phyloP scores from a whole-genome alignment of 2,113 vertebrate species.

The Actenoides hombroni region DNA sequence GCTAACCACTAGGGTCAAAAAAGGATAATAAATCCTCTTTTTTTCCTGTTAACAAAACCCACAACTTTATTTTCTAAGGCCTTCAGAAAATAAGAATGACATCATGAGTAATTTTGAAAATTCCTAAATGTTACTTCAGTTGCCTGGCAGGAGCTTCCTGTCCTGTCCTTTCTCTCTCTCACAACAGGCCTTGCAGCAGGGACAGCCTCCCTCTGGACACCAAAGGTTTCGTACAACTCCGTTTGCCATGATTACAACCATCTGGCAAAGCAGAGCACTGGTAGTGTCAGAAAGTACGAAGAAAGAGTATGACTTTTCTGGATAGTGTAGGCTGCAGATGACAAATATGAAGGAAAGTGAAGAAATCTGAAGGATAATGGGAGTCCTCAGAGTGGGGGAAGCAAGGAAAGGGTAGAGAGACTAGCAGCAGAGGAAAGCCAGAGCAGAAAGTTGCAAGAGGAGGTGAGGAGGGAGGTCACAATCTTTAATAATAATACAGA shows the following conservation, averaged over 20 bases:
- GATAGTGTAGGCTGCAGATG: neutral
- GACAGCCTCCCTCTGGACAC: neutral
- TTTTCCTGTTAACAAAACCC: slow-evolving; percentile 4
- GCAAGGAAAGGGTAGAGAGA: neutral
- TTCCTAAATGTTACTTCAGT: neutral
- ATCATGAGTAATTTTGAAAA: neutral
- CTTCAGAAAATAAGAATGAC: neutral
- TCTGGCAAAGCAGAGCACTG: neutral
- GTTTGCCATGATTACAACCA: neutral
- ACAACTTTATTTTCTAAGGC: slow-evolving; percentile 8
- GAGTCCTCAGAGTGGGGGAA: neutral
- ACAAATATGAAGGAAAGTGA: neutral
- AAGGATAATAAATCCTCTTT: slow-evolving; percentile 13
- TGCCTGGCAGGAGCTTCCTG: neutral
- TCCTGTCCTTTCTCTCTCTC: neutral
- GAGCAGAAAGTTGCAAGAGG: neutral
- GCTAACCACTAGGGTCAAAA: slow-evolving; percentile 1
- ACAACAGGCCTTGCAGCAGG: neutral
- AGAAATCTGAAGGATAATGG: neutral
- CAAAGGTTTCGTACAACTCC: neutral
- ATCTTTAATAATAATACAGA: neutral
- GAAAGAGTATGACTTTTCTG: neutral
- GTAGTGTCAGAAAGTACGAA: neutral
- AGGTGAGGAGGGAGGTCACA: neutral
- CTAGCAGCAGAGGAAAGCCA: neutral